Base-by-base conservation (phyloP, 1,140 invertebrate genomes). In the Whitmania pigra region DNA sequence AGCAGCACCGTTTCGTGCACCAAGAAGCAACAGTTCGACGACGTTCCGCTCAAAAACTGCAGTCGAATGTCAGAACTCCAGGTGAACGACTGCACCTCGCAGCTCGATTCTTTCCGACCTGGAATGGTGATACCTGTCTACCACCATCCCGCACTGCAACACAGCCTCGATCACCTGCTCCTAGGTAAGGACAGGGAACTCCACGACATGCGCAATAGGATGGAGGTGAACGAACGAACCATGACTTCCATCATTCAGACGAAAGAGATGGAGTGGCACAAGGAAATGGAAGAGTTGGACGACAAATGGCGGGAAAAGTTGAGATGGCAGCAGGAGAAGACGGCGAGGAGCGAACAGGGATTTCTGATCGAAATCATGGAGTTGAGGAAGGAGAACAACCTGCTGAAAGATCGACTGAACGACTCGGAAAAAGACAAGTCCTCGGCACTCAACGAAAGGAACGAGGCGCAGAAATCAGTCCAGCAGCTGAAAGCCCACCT, bases 1-100 rank as follows among this genome's bases (percentile, higher is more conserved):
- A 63, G 57, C 57, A 63, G 57, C 57, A 63, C 57, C 6, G 57
- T 31, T 22, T 22, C 57, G 29, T 25, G 57, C 57, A 63, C 29
- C 3, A 31, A 20, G 22, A 25, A n/a, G 11, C 22, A 63, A 15
- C 22, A 63, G 18, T 25, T 2, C 57, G 18, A 25, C 15, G 20
- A 63, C 22, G 20, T 49, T 3, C 43, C 15, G 3, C 43, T 15
- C 11, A 49, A 11, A 11, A 49, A 49, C 13, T 49, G 43, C 43
- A 49, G 43, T 49, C 2, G 43, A 49, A 17, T 17, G 43, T 49
- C 43, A 15, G 43, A 49, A 49, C 43, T 49, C 43, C 43, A 49
- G 43, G 43, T 49, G 1, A 49, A 49, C 43, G 43, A 49, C 11
- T 49, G 15, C 43, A 17, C 43, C 43, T 49, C 43, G 11, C 15